Base-by-base conservation (phyloP, 2,797 vertebrate genomes). In the Crocodylus rhombifer region DNA sequence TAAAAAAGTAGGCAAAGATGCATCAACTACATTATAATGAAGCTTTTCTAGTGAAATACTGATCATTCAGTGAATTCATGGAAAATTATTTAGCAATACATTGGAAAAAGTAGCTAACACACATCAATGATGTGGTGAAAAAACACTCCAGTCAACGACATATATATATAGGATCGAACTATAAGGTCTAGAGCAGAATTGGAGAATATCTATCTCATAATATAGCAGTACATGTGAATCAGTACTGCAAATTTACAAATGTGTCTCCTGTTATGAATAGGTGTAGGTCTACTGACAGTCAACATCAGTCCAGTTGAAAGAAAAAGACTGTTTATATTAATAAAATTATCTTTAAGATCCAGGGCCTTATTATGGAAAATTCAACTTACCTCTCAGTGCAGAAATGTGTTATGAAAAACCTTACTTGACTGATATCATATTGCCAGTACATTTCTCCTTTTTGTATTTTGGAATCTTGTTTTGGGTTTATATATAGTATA, bases 1-100 rank as follows among this genome's bases (percentile, higher is more conserved):
- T 88, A 73, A 60, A 56, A 82, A 91, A 92, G 77, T 76, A 87
- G 78, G 1, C 14, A 84, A 75, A 81, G 21, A 56, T 4, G 77
- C 57, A 85, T 26, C 2, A 85, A 7, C 2, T 71, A 12, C 60
- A 60, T 11, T 21, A 4, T 56, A 57, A 9, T 2, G 6, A 77
- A 85, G 26, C 36, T 12, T n/a, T 30, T 18, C 30, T 36, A 20
- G 3, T 42, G 71, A 92, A 89, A 42, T 4, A 61, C 18, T 81
- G 18, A 23, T 80, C 89, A 69, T 36, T 62, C 10, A 90, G 33
- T 1, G n/a, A 89, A 85, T 79, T 7, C 3, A 16, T 51, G 81
- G 84, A 65, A 26, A 79, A 33, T 51, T 51, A 11, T 51, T 51
- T 51, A 51, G 42, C 42, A 51, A 30, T 65, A 65, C 16, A 65